Evolutionary conservation across 1,140 invertebrate genomes (phyloP), one percentile per base, ranked within the genome.

Genomic region (Drosophila baimaii): DNA sequence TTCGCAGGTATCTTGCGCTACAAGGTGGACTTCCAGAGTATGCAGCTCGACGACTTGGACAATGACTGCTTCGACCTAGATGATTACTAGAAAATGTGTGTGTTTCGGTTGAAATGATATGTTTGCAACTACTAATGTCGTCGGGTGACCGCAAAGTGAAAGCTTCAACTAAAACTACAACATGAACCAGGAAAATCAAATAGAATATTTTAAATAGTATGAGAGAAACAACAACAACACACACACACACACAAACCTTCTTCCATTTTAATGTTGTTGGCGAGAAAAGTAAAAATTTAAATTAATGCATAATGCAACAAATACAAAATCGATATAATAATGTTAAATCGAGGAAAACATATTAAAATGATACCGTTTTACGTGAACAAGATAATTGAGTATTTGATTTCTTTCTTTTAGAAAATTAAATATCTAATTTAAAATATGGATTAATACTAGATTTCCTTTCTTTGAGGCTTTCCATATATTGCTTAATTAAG

Each of bases 11-110:
- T 99, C 88, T 95, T 99, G 81, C 96, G 99, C 75, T 99, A 99
- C 95, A 98, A 99, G 94, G 98, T 99, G 79, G 98, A 99, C 94
- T 98, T 99, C 95, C 98, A 99, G 92, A 97, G 96, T 92, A 95
- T 99, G 94, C 98, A 99, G 92, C 94, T 97, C 82, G 96, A 98
- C 83, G 97, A 98, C 55, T 94, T 96, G 86, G 96, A 97, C 79
- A 94, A 97, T 90, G 96, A 96, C 79, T 93, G 95, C 79, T 97
- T 96, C 93, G 97, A 99, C 93, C 94, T 98, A 92, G 97, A 98
- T 92, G 98, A 98, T 92, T 99, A 98, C 93, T 98, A 96, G 95
- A 93, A 47, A 84, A 82, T 82, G 77, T 77, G 77, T 77, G 51
- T 54, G 31, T 35, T 72, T 41, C 72, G 69, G 55, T 82, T 76